phyloP scores from a whole-genome alignment of 2,797 vertebrate genomes.

The Molossus molossus region DNA sequence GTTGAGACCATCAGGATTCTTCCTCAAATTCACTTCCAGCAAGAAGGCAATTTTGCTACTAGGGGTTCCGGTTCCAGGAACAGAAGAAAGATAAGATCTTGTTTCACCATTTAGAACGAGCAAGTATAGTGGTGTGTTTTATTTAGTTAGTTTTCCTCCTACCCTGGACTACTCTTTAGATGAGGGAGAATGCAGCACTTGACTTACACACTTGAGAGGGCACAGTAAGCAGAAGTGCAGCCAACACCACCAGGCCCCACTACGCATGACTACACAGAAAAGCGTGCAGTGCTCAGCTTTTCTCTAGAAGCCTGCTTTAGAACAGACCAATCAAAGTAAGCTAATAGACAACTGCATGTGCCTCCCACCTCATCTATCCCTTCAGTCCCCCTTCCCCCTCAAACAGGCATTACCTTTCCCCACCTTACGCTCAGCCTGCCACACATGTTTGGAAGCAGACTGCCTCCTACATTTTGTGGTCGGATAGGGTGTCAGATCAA shows the following conservation, averaged over 20 bases:
- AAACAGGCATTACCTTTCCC: not conserved
- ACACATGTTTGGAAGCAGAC: not conserved
- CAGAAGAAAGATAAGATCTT: slow-evolving; percentile 60
- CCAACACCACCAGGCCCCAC: not conserved
- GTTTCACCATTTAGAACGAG: slow-evolving; percentile 66
- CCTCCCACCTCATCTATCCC: not conserved
- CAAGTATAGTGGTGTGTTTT: slow-evolving; percentile 6
- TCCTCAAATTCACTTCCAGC: slow-evolving; percentile 73
- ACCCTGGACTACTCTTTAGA: not conserved
- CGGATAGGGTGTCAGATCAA: slow-evolving; percentile 1
- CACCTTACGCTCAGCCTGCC: slow-evolving; percentile 57
- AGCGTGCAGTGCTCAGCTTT: not conserved
- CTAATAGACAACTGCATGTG: not conserved
- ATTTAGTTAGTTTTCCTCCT: slow-evolving; percentile 30
- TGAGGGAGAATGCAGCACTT: not conserved
- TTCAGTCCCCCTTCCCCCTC: fast-evolving
- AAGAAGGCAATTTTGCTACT: slow-evolving; percentile 70
- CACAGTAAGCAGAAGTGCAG: not conserved
- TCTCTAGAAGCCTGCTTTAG: not conserved
- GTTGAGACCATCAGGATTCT: slow-evolving; percentile 75
- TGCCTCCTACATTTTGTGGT: slow-evolving; percentile 16
- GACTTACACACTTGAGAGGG: not conserved
- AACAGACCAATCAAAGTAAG: not conserved
- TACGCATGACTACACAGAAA: not conserved
- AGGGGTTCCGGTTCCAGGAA: slow-evolving; percentile 76